phyloP scores from a whole-genome alignment of 2,797 vertebrate species.

The Buphagus erythrorhynchus region DNA sequence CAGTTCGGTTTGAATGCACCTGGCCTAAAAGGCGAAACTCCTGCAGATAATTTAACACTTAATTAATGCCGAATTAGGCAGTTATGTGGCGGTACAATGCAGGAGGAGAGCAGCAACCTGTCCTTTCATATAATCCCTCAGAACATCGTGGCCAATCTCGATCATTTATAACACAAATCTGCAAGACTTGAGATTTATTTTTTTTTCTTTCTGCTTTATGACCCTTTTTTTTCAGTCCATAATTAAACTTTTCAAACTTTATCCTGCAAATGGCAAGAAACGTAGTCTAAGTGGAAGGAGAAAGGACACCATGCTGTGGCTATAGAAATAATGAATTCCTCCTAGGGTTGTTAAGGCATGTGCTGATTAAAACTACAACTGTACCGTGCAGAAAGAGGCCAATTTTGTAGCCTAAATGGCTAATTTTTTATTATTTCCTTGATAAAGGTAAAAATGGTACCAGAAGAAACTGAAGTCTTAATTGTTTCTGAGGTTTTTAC shows the following conservation, averaged over 20 bases:
- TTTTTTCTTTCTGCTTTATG: background rate
- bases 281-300: background rate
- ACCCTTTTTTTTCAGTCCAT: background rate
- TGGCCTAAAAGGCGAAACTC: background rate
- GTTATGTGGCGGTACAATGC: rapidly evolving
- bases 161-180: background rate
- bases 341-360: background rate
- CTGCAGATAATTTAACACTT: background rate
- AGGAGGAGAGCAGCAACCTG: background rate
- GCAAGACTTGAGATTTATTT: background rate
- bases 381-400: background rate
- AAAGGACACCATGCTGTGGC: slow-evolving; percentile 5
- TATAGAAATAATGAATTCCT: slow-evolving; percentile 42
- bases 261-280: background rate
- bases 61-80: background rate
- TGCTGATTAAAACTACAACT: background rate
- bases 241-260: slow-evolving; percentile 9
- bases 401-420: background rate
- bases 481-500: background rate
- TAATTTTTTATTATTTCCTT: background rate
- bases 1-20: background rate
- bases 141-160: background rate
- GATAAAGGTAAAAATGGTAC: background rate
- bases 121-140: background rate
- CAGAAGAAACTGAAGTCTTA: background rate